Percentiles rank a stretch among this genome's conserved stretches.
Conservation (phyloP, 2,113 vertebrate species). For the Sula dactylatra region DNA sequence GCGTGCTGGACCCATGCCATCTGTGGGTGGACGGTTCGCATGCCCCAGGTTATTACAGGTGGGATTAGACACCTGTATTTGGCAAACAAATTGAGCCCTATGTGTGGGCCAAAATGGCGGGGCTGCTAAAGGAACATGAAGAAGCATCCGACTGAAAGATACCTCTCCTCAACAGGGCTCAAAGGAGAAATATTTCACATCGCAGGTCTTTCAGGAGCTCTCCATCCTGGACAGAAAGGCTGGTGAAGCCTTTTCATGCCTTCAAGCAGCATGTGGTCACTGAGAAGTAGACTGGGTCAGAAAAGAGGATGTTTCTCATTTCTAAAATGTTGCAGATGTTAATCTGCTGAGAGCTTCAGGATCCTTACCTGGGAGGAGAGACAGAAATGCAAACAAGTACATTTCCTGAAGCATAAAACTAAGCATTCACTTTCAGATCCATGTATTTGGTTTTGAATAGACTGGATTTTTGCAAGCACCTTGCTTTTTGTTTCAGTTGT, state of each 20-base stretch:
- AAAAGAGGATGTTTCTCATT: neutral
- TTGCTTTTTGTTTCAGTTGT: neutral
- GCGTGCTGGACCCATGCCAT: neutral
- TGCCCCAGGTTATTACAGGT: neutral
- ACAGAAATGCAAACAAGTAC: neutral
- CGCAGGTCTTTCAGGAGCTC: neutral
- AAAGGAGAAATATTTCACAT: neutral
- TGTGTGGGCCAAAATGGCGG: neutral
- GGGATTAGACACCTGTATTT: neutral
- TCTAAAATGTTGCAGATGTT: neutral
- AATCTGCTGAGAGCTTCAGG: neutral
- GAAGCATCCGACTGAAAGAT: neutral
- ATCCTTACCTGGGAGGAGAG: neutral
- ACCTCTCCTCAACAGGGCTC: neutral
- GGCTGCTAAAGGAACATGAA: neutral
- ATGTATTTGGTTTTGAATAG: neutral
- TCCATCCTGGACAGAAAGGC: neutral
- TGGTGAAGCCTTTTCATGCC: neutral
- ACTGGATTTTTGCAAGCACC: neutral
- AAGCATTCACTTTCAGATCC: neutral
- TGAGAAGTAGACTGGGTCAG: neutral
- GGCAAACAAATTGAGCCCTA: neutral
- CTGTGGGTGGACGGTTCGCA: rapidly evolving
- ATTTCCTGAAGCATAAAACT: neutral
- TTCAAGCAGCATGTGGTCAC: neutral